Conservation (phyloP, 2,113 vertebrate species). For the Oceanites oceanicus region DNA sequence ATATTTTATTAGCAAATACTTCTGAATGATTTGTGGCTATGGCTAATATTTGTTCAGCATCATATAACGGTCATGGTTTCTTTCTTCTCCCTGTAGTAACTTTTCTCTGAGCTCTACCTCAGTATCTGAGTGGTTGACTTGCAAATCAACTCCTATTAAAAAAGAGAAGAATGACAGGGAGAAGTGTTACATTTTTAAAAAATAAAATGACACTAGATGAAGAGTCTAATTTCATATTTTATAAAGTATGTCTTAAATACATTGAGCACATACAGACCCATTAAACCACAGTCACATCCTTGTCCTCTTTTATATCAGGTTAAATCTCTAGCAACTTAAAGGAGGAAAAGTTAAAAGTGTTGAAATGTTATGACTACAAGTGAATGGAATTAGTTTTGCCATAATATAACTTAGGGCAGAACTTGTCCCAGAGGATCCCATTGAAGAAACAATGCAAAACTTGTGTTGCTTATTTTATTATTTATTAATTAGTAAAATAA, state of each 20-base stretch:
- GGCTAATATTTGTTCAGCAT: conserved; percentile 29
- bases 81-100: neutral
- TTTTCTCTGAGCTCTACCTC: neutral
- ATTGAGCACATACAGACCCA: neutral
- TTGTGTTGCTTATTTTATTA: neutral
- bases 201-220: neutral
- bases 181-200: neutral
- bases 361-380: neutral
- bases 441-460: neutral
- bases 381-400: neutral
- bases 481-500: neutral
- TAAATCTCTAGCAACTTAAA: neutral
- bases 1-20: conserved; percentile 18
- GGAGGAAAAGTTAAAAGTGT: neutral
- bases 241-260: neutral
- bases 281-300: neutral
- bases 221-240: neutral
- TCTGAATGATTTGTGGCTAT: conserved; percentile 29
- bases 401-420: neutral
- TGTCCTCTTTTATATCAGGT: neutral
- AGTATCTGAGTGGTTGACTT: neutral
- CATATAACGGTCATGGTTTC: neutral
- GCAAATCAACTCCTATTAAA: neutral
- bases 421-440: neutral
- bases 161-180: neutral